These are phyloP conservation scores for Philhelius pedissequus DNA, from an alignment of 2,888 invertebrate genomes.

Conservation along the genomic window DNA sequence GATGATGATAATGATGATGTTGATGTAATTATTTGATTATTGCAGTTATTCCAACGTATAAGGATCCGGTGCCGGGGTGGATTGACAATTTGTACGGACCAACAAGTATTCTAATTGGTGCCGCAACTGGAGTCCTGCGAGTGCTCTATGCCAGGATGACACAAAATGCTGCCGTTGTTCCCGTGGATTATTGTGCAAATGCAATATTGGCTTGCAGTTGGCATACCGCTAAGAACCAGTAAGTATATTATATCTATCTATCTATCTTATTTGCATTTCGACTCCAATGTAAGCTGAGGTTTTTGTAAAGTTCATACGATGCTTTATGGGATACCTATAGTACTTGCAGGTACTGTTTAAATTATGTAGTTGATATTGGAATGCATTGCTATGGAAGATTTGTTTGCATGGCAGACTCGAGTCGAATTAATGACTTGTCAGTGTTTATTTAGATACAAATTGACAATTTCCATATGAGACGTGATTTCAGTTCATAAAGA, in stretches of 20 bases:
- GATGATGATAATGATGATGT: constrained; percentile 18
- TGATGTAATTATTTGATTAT: constrained; percentile 60
- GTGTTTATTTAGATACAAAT: constrained; percentile 61
- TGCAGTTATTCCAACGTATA: constrained; percentile 79
- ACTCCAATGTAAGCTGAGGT: neutral
- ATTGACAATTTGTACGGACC: constrained; percentile 85
- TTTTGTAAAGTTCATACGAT: neutral
- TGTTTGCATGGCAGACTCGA: constrained; percentile 51
- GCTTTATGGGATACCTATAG: too few relatives aligned
- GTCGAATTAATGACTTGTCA: constrained; percentile 60
- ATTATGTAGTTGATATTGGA: constrained; percentile 36
- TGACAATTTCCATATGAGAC: constrained; percentile 48
- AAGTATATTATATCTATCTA: constrained; percentile 19
- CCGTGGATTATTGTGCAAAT: constrained; percentile 79
- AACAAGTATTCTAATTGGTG: constrained; percentile 78
- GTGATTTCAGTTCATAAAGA: constrained; percentile 55
- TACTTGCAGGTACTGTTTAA: constrained; percentile 15
- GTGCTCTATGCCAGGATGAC: constrained; percentile 73
- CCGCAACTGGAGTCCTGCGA: constrained; percentile 82
- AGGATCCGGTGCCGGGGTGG: constrained; percentile 83
- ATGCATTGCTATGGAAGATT: constrained; percentile 42
- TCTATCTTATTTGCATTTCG: neutral
- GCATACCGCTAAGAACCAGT: constrained; percentile 79
- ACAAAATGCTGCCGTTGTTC: constrained; percentile 78
- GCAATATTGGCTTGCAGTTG: constrained; percentile 78